Conservation (phyloP, 2,113 vertebrate genomes). For the Odocoileus hemionus region DNA sequence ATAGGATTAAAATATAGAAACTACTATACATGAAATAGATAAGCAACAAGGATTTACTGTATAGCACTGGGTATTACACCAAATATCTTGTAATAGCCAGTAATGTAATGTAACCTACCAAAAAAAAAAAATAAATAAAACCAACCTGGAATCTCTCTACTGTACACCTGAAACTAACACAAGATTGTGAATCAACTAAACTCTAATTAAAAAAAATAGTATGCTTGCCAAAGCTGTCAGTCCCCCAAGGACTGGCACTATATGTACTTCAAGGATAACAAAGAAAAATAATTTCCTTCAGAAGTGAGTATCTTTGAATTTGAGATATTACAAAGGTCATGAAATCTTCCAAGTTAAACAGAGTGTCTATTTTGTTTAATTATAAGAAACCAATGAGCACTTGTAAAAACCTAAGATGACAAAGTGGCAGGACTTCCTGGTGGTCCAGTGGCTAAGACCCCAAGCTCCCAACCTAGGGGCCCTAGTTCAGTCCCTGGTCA, state of each 20-base stretch:
- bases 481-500: background rate
- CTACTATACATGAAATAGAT: background rate
- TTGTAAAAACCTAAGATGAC: background rate
- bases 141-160: background rate
- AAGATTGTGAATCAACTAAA: background rate
- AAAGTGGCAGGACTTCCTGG: background rate
- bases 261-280: background rate
- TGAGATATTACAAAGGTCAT: background rate
- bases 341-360: background rate
- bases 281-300: background rate
- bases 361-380: background rate
- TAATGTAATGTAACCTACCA: background rate
- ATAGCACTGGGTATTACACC: background rate
- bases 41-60: background rate
- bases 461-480: background rate
- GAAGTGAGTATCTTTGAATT: background rate
- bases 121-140: background rate
- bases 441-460: background rate
- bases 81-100: background rate
- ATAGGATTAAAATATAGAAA: background rate
- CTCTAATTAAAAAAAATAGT: background rate
- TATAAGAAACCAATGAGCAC: background rate
- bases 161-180: background rate
- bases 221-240: background rate
- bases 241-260: background rate